Conservation (phyloP, 2,888 invertebrate genomes). For the Venustoraphidia nigricollis region DNA sequence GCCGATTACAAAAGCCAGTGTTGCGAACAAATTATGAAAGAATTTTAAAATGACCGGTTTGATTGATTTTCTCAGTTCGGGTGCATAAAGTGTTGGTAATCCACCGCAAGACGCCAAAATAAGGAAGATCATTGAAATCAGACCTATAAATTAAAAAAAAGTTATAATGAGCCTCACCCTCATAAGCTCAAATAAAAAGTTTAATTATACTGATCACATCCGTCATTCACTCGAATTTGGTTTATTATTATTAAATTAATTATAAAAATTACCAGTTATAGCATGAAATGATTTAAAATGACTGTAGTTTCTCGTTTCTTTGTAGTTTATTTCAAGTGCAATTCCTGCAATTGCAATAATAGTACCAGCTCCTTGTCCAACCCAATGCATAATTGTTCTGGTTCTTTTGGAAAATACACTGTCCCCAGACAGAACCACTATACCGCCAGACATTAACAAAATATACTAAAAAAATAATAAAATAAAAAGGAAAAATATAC, state of each 20-base stretch:
- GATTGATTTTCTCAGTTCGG: conserved; percentile 31
- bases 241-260: neutral
- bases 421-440: conserved; percentile 31
- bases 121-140: conserved; percentile 33
- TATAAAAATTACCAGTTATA: conserved; percentile 14
- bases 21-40: conserved; percentile 35
- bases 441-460: conserved; percentile 33
- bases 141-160: conserved; percentile 21
- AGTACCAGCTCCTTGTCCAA: conserved; percentile 34
- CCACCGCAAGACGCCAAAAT: conserved; percentile 32
- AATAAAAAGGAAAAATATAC: conserved; percentile 1
- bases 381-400: conserved; percentile 33
- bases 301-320: conserved; percentile 16
- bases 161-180: too few species aligned
- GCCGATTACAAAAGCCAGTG: conserved; percentile 33
- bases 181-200: too few species aligned
- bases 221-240: too few species aligned
- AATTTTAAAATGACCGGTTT: conserved; percentile 34
- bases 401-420: conserved; percentile 31
- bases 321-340: conserved; percentile 29
- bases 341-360: conserved; percentile 34
- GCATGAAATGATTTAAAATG: conserved; percentile 19
- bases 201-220: neutral
- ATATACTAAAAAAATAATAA: conserved; percentile 26
- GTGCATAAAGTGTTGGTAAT: conserved; percentile 33